A percentile compares a stretch with the other conserved stretches of the same genome.
These are phyloP conservation scores for Limnephilus auricula DNA, from an alignment of 2,888 invertebrate genomes.

Conservation along the genomic window DNA sequence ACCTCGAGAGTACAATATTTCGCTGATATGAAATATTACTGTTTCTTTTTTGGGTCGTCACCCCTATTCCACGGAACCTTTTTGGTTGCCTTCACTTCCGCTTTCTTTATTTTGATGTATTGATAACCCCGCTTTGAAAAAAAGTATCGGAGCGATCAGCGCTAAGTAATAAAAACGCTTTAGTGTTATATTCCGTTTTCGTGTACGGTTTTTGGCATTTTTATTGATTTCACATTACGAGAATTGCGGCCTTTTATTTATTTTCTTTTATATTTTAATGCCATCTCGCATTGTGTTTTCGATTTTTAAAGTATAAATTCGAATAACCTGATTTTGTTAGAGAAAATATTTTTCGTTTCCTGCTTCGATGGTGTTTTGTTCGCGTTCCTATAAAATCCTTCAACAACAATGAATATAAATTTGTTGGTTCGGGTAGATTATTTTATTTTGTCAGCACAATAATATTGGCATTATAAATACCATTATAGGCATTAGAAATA, in stretches of 20 bases:
- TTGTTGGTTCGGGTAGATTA: background rate
- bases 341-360: background rate
- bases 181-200: background rate
- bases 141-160: background rate
- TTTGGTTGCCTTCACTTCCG: conserved; percentile 13
- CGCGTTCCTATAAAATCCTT: background rate
- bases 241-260: background rate
- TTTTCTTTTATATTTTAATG: background rate
- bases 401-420: background rate
- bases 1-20: background rate
- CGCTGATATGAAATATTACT: conserved; percentile 43
- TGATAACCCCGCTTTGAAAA: background rate
- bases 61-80: conserved; percentile 6
- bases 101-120: conserved; percentile 27
- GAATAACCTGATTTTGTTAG: background rate
- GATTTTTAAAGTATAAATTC: background rate
- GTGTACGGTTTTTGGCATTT: background rate
- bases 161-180: background rate
- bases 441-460: background rate
- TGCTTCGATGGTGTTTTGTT: background rate
- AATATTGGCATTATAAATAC: background rate
- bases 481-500: too few species aligned
- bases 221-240: conserved; percentile 5
- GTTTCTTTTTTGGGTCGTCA: conserved; percentile 29
- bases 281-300: background rate